These are phyloP conservation scores for Antheraea assamensis DNA, from an alignment of 2,888 invertebrate genomes.

Conservation along the genomic window DNA sequence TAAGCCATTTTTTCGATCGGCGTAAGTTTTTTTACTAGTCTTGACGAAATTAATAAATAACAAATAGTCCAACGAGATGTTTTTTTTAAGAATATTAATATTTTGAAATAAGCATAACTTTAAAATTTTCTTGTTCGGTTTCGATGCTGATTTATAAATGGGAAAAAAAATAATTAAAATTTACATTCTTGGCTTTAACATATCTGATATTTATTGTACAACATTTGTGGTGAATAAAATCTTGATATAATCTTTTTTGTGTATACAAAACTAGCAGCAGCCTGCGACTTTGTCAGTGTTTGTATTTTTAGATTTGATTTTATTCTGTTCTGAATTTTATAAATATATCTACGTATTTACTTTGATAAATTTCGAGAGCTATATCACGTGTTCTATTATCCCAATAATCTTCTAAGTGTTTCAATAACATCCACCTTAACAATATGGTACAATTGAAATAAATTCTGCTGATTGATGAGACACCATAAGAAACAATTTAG, in stretches of 20 bases:
- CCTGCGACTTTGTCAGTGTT: too few relatives aligned
- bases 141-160: neutral
- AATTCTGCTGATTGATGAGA: conserved; percentile 68
- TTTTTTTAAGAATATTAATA: conserved; percentile 59
- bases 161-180: neutral
- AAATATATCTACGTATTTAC: neutral
- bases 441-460: conserved; percentile 62
- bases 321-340: neutral
- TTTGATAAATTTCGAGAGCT: neutral
- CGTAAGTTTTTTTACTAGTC: conserved; percentile 53
- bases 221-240: too few relatives aligned
- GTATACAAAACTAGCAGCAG: too few relatives aligned
- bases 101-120: conserved; percentile 32
- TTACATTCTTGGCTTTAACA: too few relatives aligned
- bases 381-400: neutral
- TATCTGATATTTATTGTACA: too few relatives aligned
- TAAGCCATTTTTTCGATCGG: conserved; percentile 66
- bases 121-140: neutral
- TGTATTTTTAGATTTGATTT: neutral
- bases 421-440: conserved; percentile 43
- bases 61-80: conserved; percentile 62
- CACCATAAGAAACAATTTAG: conserved; percentile 59
- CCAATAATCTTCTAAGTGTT: conserved; percentile 1
- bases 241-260: too few relatives aligned
- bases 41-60: conserved; percentile 77